A percentile compares a stretch with the other conserved stretches of the same genome.
These are phyloP conservation scores for Epicampocera succincta DNA, from an alignment of 2,888 invertebrate species.

Conservation along the genomic window DNA sequence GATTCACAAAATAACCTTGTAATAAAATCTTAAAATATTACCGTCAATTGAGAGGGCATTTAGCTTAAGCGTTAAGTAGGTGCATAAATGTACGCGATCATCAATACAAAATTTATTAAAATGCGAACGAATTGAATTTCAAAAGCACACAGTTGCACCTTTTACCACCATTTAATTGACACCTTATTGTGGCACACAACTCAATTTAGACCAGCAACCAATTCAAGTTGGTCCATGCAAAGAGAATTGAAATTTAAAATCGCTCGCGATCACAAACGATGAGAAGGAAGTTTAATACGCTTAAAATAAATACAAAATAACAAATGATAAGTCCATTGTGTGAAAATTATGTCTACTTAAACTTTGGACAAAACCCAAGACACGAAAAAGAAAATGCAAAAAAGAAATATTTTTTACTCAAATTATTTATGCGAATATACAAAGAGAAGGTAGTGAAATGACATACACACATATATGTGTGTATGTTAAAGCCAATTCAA, in stretches of 20 bases:
- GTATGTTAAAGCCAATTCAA: too few species aligned
- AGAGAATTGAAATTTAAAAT: constrained; percentile 36
- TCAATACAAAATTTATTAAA: constrained; percentile 45
- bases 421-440: not conserved
- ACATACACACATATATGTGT: too few species aligned
- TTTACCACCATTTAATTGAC: constrained; percentile 79
- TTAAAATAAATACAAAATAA: constrained; percentile 73
- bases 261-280: constrained; percentile 30
- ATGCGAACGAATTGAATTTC: constrained; percentile 22
- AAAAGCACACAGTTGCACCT: constrained; percentile 71
- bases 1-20: constrained; percentile 57
- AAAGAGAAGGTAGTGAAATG: not conserved
- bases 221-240: not conserved
- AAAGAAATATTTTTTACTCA: constrained; percentile 12
- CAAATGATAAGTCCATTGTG: constrained; percentile 75
- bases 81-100: constrained; percentile 44
- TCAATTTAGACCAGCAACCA: not conserved
- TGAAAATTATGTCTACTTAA: constrained; percentile 64
- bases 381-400: constrained; percentile 1
- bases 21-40: constrained; percentile 58
- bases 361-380: constrained; percentile 16
- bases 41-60: constrained; percentile 56
- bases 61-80: constrained; percentile 48
- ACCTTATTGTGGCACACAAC: constrained; percentile 74
- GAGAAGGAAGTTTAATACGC: constrained; percentile 58